These are phyloP conservation scores for Hydrocynus forskahlii DNA, from an alignment of 2,797 vertebrate species.

Conservation along the genomic window DNA sequence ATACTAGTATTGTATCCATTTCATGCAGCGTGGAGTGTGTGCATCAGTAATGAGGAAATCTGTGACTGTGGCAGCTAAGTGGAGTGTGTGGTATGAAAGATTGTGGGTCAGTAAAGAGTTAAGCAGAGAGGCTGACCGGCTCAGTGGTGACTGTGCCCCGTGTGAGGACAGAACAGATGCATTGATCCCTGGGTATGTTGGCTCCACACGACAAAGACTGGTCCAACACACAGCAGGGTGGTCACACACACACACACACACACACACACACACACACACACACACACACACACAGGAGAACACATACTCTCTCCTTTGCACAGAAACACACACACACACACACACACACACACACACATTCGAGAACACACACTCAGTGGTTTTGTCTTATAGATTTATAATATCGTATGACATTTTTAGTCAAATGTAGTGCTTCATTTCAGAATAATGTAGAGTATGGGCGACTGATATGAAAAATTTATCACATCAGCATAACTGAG, in stretches of 20 bases:
- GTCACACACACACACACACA: slow-evolving; percentile 40
- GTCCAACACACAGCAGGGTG: slow-evolving; percentile 56
- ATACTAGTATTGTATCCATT: not conserved
- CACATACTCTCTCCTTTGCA: slow-evolving; percentile 10
- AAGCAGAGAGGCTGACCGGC: slow-evolving; percentile 31
- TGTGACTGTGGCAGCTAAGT: not conserved
- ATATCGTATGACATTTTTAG: not conserved
- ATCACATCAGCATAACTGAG: too few relatives aligned
- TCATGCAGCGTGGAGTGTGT: not conserved
- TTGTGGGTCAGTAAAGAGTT: slow-evolving; percentile 43
- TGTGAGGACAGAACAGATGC: slow-evolving; percentile 59
- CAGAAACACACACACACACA: slow-evolving; percentile 6
- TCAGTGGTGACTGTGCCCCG: slow-evolving; percentile 28
- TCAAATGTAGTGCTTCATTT: not conserved
- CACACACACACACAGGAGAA: not conserved
- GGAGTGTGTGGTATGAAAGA: not conserved
- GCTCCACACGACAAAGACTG: slow-evolving; percentile 55
- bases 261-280: slow-evolving; percentile 38
- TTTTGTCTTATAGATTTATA: not conserved
- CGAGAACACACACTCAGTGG: too few relatives aligned
- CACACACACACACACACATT: not conserved
- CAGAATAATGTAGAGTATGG: too few relatives aligned
- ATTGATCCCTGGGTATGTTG: slow-evolving; percentile 64
- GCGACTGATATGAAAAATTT: too few relatives aligned
- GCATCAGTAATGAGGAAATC: too few relatives aligned